phyloP scores from a whole-genome alignment of 1,140 invertebrate genomes.

The Dinoponera quadriceps region DNA sequence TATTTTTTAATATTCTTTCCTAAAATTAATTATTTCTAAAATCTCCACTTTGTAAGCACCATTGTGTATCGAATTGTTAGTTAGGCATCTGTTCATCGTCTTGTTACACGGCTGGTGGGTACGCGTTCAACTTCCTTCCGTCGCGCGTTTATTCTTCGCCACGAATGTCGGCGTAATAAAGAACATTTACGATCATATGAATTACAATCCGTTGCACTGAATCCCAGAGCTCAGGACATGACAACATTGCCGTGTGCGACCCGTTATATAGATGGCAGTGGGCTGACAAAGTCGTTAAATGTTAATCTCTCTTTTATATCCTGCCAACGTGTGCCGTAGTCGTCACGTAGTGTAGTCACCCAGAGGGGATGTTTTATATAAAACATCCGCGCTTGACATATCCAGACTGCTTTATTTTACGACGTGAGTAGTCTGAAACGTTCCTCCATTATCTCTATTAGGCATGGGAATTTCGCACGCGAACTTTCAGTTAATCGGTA shows the following conservation, averaged over 20 bases:
- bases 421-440: conserved; percentile 46
- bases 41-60: neutral
- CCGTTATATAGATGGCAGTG: conserved; percentile 25
- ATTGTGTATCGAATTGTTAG: neutral
- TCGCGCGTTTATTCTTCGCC: conserved; percentile 11
- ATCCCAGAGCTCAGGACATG: conserved; percentile 2
- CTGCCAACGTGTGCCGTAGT: conserved; percentile 15
- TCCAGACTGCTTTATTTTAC: conserved; percentile 61
- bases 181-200: conserved; percentile 58
- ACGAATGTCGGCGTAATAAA: conserved; percentile 46
- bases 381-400: conserved; percentile 48
- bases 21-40: neutral
- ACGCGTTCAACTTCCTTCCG: conserved; percentile 33
- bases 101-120: conserved; percentile 7
- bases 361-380: conserved; percentile 53
- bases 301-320: conserved; percentile 71
- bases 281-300: conserved; percentile 67
- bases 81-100: conserved; percentile 17
- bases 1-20: neutral
- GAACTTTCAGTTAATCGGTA: too few relatives aligned
- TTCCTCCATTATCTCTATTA: conserved; percentile 53
- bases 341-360: conserved; percentile 33
- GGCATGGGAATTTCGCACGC: too few relatives aligned
- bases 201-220: conserved; percentile 49
- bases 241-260: conserved; percentile 23